Percentiles rank a stretch among this genome's conserved stretches.
phyloP scores from a whole-genome alignment of 2,797 vertebrate genomes.

The Margarornis squamiger region DNA sequence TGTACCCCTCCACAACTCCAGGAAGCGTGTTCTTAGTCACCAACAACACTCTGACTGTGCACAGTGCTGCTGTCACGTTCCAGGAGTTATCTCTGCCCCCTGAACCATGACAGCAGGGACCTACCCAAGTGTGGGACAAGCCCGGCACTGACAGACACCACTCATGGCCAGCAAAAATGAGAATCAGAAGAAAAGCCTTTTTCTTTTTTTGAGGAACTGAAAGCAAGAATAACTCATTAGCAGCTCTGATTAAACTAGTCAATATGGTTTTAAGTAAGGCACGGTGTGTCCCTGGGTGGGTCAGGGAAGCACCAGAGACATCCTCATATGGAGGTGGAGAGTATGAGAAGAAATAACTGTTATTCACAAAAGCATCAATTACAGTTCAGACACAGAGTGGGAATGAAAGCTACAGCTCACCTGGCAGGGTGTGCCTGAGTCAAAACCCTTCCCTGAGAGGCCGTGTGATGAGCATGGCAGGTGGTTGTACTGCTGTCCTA shows the following conservation, averaged over 20 bases:
- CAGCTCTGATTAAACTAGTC: neutral
- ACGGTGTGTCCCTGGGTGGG: neutral
- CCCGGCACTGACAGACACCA: neutral
- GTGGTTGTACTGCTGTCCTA: too few relatives aligned
- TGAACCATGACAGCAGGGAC: neutral
- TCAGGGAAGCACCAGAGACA: neutral
- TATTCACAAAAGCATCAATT: neutral
- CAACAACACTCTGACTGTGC: rapidly evolving
- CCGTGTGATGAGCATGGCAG: too few relatives aligned
- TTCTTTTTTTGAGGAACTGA: neutral
- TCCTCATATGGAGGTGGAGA: neutral
- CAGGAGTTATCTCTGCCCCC: neutral
- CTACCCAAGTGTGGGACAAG: neutral
- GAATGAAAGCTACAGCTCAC: too few relatives aligned
- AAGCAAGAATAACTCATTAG: neutral
- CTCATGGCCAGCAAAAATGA: neutral
- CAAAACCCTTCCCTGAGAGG: too few relatives aligned
- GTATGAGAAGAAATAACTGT: neutral
- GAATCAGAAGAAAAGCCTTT: neutral
- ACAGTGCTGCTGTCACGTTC: neutral
- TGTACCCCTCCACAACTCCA: neutral
- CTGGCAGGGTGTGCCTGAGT: too few relatives aligned
- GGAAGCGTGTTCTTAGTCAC: neutral
- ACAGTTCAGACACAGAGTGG: neutral
- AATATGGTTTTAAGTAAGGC: neutral